Evolutionary conservation across 2,888 invertebrate species (phyloP), one percentile per base, ranked within the genome.

Genomic region (Hirtodrosophila histrioides): DNA sequence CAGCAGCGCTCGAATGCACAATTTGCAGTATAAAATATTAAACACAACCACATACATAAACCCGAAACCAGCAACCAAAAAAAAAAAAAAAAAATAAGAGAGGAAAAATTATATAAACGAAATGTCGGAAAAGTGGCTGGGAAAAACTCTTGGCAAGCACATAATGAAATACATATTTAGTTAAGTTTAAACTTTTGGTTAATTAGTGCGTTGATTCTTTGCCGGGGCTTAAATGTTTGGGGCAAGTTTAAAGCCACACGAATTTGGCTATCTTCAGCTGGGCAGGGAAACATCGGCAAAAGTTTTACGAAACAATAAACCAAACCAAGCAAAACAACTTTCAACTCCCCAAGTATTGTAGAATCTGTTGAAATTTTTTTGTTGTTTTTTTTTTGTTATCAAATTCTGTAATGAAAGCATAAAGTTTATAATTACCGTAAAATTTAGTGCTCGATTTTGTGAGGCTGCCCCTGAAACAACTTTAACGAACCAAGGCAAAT

Each of bases 401-500:
- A 53, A 68, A 77, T 62, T 79, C 65, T 54, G 66, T 75, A 69
- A 78, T 75, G 76, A 75, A 78, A 75, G 69, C 76, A 66, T 78
- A 84, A 82, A 82, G 82, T 86, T 82, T 82, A 75, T 82, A 82
- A 82, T 84, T 78, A 82, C 85, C 85, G 65, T 70, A 75, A 78
- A 86, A 84, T 87, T 61, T 68, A 86, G 72, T 81, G 80, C 74
- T 66, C 55, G 61, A 78, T 69, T 62, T 58, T 62, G 56, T 65
- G 55, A 41, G 63, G 62, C 50, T 63, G 50, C 57, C 45, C 45
- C 12, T 27, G 36, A 49, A 39, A 62, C 37, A 61, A 56, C 49
- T 73, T 67, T 63, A 76, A 63, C 70, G 60, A 39, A 33, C 41
- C 55, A 37, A 23, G 31, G 7, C 53, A 54, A 62, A 61, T 61